phyloP scores from a whole-genome alignment of 2,888 invertebrate species.

The Andricus quercusramuli region DNA sequence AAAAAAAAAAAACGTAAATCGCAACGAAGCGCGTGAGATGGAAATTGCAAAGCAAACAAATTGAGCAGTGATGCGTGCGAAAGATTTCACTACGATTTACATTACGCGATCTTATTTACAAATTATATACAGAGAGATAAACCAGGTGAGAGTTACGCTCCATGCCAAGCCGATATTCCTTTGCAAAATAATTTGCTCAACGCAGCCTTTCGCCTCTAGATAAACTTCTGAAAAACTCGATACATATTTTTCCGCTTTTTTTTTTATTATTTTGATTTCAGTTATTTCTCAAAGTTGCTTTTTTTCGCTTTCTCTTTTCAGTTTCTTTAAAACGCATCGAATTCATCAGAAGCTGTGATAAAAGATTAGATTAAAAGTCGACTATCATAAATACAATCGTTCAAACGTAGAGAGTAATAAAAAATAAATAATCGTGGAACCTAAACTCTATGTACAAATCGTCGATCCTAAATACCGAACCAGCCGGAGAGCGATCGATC shows the following conservation, averaged over 20 bases:
- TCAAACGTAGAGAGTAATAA: constrained; percentile 64
- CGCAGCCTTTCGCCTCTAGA: constrained; percentile 19
- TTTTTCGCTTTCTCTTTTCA: background rate
- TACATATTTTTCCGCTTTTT: constrained; percentile 42
- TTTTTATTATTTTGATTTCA: constrained; percentile 42
- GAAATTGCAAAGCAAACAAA: constrained; percentile 18
- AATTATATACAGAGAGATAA: constrained; percentile 67
- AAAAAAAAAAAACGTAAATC: background rate
- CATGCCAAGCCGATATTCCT: constrained; percentile 49
- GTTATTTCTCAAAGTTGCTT: background rate
- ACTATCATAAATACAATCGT: constrained; percentile 59
- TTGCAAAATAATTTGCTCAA: constrained; percentile 43
- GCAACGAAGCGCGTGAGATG: constrained; percentile 4
- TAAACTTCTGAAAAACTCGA: constrained; percentile 4
- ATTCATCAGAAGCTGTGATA: background rate
- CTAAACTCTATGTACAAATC: constrained; percentile 67
- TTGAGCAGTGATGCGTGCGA: constrained; percentile 26
- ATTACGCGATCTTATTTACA: constrained; percentile 67
- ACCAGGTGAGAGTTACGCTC: constrained; percentile 56
- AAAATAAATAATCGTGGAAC: constrained; percentile 70
- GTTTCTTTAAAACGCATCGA: background rate
- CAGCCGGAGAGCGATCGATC: constrained; percentile 21
- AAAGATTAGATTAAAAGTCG: constrained; percentile 31
- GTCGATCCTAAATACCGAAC: constrained; percentile 52
- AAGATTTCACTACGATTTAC: constrained; percentile 59